Evolutionary conservation across 1,140 invertebrate genomes (phyloP).

Genomic region (Hetaerina americana): DNA sequence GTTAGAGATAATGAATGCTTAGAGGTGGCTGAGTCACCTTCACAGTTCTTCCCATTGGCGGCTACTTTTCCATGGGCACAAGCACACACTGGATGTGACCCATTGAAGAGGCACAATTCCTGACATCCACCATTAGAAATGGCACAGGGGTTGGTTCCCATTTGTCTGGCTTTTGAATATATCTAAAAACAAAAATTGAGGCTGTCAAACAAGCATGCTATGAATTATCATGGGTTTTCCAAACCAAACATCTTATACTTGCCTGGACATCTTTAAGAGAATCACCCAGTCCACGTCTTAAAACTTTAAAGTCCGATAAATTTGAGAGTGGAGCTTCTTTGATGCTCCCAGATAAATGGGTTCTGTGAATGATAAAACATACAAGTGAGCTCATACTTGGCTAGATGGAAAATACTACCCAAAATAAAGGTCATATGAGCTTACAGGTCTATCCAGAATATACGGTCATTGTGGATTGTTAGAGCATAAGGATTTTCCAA

Average conservation of each 20-base stretch:
- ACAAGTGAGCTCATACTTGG: conserved; percentile 8
- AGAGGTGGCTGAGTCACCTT: conserved; percentile 29
- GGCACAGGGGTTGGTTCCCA: conserved; percentile 50
- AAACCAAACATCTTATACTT: no score
- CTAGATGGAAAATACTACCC: not conserved
- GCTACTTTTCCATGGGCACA: conserved; percentile 60
- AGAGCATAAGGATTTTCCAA: conserved; percentile 30
- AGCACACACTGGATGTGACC: conserved; percentile 47
- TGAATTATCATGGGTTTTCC: no score
- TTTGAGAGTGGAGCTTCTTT: conserved; percentile 45
- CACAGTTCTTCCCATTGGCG: conserved; percentile 45
- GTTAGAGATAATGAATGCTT: not conserved
- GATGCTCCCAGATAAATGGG: conserved; percentile 48
- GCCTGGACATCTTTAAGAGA: conserved; percentile 51
- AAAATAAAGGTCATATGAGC: conserved; percentile 15
- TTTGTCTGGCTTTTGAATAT: conserved; percentile 39
- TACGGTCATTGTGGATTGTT: conserved; percentile 30
- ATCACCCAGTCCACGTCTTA: conserved; percentile 46
- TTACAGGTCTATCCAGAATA: conserved; percentile 46
- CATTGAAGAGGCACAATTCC: conserved; percentile 66
- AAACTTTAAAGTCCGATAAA: conserved; percentile 35
- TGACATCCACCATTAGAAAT: conserved; percentile 61
- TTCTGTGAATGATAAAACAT: conserved; percentile 30
- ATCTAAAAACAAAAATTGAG: no score
- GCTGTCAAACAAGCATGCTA: no score